Evolutionary conservation across 2,113 vertebrate species (phyloP), one percentile per base, ranked within the genome.

Genomic region (Steatornis caripensis): DNA sequence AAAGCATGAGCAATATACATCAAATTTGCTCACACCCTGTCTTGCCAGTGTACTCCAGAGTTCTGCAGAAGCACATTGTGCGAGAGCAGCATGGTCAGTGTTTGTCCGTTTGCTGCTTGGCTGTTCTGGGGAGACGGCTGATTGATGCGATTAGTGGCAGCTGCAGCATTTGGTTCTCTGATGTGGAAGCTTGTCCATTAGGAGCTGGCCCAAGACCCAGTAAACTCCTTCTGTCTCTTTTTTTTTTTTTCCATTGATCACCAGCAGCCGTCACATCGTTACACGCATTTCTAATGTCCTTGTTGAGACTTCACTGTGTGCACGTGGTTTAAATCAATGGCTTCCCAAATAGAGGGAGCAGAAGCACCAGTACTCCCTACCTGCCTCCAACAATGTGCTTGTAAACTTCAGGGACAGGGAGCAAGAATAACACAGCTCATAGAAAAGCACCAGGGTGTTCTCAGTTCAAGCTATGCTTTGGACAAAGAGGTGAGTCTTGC

Each of bases 241-340:
- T 76, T 89, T 91, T 80, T 87, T 53, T 43, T 87, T 53, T 15
- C 51, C 71, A 82, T 64, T 89, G 87, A 95, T 93, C 0, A 7
- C 91, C 93, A 95, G 91, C 87, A 96, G 95, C 84, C 16, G 0
- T 89, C 90, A 92, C 85, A 89, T 95, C 18, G 7, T 97, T 95
- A 94, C 84, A 92, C 76, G 80, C 58, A 72, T 95, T 97, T 97
- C 84, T 78, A 87, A 84, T 72, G 69, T 95, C 74, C 90, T 94
- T 74, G 71, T 85, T 60, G 84, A 96, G 93, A 89, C 74, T 97
- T 85, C 64, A 80, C 72, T 92, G 32, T 30, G 29, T 95, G 66
- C 77, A 95, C 90, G 84, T 97, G 92, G 89, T 97, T 96, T 97
- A 96, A 95, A 97, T 97, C 92, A 97, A 89, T 1, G 7, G 62